Conservation (phyloP, 1,140 invertebrate species). For the Arion vulgaris region DNA sequence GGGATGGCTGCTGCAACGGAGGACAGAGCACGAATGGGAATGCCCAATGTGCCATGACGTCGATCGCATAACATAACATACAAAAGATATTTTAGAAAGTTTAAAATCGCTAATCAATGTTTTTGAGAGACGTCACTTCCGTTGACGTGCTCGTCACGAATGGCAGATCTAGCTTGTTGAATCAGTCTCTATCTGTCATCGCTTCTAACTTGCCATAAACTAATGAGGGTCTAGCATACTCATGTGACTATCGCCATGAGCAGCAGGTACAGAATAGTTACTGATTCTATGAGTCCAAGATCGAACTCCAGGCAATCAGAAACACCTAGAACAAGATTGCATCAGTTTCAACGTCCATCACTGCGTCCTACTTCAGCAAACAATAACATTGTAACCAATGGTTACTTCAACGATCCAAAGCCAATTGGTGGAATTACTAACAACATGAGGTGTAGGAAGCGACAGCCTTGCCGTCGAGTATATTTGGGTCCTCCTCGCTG, state of each 20-base stretch:
- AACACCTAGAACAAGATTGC: not conserved
- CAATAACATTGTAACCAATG: not conserved
- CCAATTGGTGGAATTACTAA: not conserved
- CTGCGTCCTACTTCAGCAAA: not conserved
- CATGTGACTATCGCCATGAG: not conserved
- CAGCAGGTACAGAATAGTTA: not conserved
- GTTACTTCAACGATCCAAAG: not conserved
- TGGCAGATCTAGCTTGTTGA: too few relatives aligned
- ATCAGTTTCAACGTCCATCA: not conserved
- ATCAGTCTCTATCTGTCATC: too few relatives aligned
- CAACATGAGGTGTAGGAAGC: not conserved
- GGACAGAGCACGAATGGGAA: too few relatives aligned
- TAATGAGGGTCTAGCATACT: too few relatives aligned
- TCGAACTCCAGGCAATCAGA: not conserved
- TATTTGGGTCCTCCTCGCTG: not conserved
- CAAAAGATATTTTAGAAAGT: too few relatives aligned
- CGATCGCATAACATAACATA: too few relatives aligned
- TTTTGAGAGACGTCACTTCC: not conserved
- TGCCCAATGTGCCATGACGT: too few relatives aligned
- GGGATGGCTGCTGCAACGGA: too few relatives aligned
- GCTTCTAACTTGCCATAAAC: too few relatives aligned
- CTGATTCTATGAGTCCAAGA: not conserved
- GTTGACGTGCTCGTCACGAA: not conserved
- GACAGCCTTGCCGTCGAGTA: not conserved
- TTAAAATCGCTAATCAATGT: too few relatives aligned